These are phyloP conservation scores for Eumaeus atala DNA, from an alignment of 1,140 invertebrate species.

Conservation along the genomic window DNA sequence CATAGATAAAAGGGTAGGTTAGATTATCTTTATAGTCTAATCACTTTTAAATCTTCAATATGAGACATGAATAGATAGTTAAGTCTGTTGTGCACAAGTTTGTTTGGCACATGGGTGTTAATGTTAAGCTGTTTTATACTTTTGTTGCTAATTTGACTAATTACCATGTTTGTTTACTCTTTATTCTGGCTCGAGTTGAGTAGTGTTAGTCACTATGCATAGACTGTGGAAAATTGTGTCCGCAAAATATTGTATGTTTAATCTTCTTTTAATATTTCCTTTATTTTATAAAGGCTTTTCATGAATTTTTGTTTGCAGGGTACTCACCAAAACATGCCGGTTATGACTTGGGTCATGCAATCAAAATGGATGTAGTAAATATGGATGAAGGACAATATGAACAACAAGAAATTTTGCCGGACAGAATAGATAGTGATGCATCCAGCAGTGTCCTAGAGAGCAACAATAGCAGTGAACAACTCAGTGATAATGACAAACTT, in stretches of 20 bases:
- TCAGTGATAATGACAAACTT: slow-evolving; percentile 44
- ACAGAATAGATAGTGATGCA: slow-evolving; percentile 51
- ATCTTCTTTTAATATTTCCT: slow-evolving; percentile 17
- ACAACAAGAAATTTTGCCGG: slow-evolving; percentile 47
- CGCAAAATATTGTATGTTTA: slow-evolving; percentile 45
- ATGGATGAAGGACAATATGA: slow-evolving; percentile 56
- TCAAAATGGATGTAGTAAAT: slow-evolving; percentile 65
- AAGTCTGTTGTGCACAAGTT: slow-evolving; percentile 23
- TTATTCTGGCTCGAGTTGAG: slow-evolving; percentile 31
- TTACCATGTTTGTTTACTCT: slow-evolving; percentile 47
- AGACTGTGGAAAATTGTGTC: slow-evolving; percentile 54
- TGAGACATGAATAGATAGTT: slow-evolving; percentile 22
- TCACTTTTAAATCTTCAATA: slow-evolving; percentile 20
- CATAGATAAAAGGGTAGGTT: slow-evolving; percentile 20
- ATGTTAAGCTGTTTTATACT: slow-evolving; percentile 37
- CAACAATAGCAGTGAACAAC: slow-evolving; percentile 50
- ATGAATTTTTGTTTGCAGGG: slow-evolving; percentile 45
- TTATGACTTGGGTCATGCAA: slow-evolving; percentile 63
- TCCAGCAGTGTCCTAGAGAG: slow-evolving; percentile 52
- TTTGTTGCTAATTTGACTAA: slow-evolving; percentile 45
- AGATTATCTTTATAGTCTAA: slow-evolving; percentile 21
- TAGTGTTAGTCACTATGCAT: slow-evolving; percentile 37
- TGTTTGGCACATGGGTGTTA: slow-evolving; percentile 45
- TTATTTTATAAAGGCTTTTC: slow-evolving; percentile 12
- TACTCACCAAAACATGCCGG: slow-evolving; percentile 41